These are phyloP conservation scores for Drosophila gaucha DNA, from an alignment of 2,888 invertebrate genomes.

Conservation along the genomic window DNA sequence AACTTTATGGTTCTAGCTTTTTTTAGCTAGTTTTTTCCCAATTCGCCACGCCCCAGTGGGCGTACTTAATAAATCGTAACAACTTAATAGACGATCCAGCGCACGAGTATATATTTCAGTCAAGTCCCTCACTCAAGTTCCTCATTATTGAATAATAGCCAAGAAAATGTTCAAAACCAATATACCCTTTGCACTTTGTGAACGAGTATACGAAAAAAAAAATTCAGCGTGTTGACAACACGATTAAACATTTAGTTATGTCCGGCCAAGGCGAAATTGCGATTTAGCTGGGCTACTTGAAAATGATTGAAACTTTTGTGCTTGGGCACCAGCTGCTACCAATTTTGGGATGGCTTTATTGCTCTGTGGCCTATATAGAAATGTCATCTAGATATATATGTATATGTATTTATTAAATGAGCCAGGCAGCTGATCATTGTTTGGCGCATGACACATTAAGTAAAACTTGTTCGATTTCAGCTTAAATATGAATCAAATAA, in stretches of 20 bases:
- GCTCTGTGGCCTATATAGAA: conserved; percentile 40
- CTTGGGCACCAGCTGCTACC: conserved; percentile 29
- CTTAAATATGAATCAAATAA: conserved; percentile 54
- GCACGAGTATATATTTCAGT: too few species aligned
- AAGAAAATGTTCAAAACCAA: too few species aligned
- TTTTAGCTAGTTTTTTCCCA: too few species aligned
- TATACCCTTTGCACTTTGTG: too few species aligned
- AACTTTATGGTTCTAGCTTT: too few species aligned
- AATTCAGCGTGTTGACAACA: conserved; percentile 3
- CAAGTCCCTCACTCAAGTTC: too few species aligned
- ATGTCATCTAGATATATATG: conserved; percentile 21
- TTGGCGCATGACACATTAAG: conserved; percentile 57
- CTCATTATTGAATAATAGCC: too few species aligned
- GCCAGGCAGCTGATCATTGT: conserved; percentile 16
- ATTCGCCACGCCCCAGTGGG: too few species aligned
- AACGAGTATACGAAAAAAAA: too few species aligned
- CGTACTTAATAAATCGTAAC: too few species aligned
- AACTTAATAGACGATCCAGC: too few species aligned
- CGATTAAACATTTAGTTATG: conserved; percentile 14
- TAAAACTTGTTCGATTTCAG: conserved; percentile 60
- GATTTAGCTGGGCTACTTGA: conserved; percentile 39
- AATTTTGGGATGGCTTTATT: conserved; percentile 32
- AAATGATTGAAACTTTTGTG: conserved; percentile 7
- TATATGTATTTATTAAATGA: neutral
- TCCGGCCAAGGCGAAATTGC: conserved; percentile 12